Evolutionary conservation across 2,113 vertebrate genomes (phyloP), one percentile per base, ranked within the genome.

Genomic region (Mormoops blainvillei): DNA sequence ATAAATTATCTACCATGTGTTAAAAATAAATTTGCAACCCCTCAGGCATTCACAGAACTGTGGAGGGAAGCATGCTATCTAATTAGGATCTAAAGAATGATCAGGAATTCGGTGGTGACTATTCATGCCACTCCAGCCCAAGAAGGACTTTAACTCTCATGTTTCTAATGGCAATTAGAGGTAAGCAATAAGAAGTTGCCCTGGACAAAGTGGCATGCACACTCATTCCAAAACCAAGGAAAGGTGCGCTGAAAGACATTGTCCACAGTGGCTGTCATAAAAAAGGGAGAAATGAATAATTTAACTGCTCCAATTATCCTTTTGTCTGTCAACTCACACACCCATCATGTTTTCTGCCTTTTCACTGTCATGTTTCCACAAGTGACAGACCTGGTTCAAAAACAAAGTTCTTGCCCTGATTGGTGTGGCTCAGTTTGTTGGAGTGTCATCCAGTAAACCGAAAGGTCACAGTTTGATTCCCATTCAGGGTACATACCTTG

Each of bases 1-100:
- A 82, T 63, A 82, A 83, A 68, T 4, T 7, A 70, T 68, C 43
- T 67, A 24, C 12, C 45, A 31, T 74, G 31, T 19, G 12, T 87
- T 50, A 38, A 71, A 87, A 71, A 80, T 61, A 87, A 94, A 68
- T 78, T 73, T 86, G 41, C 45, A 58, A 43, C 2, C 15, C 26
- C 22, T 38, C 22, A 65, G 48, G 28, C 48, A 74, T 28, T 89
- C 54, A 48, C 3, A 78, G 31, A 81, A 65, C 26, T 14, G 12
- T 38, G 13, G 52, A 18, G 58, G 56, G 56, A 90, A 71, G 15
- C 26, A 54, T 26, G 28, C 52, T 76, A 0, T 38, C 41, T 71
- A 50, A 78, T 38, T 7, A 28, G 13, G 10, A 20, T 63, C 61
- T 16, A 56, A 94, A 83, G 45, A 78, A 36, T 20, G 19, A 81